These are phyloP conservation scores for Cyprinus carpio DNA, from an alignment of 2,113 vertebrate genomes.

Conservation along the genomic window DNA sequence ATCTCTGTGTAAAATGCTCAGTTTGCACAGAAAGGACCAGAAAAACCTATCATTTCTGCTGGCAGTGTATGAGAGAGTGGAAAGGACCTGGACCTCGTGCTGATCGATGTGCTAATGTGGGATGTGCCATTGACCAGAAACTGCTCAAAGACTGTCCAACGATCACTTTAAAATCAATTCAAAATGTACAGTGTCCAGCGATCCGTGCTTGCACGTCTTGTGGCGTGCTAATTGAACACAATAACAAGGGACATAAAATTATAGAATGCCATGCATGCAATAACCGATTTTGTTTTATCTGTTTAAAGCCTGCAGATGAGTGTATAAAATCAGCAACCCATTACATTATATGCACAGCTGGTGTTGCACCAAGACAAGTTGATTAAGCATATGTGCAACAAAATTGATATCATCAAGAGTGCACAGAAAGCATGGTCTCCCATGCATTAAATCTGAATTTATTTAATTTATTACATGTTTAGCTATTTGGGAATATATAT, in stretches of 20 bases:
- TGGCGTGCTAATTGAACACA: neutral
- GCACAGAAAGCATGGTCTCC: no score
- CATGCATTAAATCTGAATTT: no score
- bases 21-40: neutral
- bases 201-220: neutral
- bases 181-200: neutral
- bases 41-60: neutral
- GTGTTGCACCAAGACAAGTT: neutral
- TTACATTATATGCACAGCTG: neutral
- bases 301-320: neutral
- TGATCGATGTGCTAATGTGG: neutral
- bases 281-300: neutral
- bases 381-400: neutral
- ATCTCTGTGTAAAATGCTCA: neutral
- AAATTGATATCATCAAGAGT: no score
- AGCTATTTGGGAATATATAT: no score
- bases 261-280: neutral
- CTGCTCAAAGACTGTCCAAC: neutral
- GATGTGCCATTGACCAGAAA: neutral
- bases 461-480: no score
- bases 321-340: neutral
- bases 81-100: neutral
- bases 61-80: neutral
- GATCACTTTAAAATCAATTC: neutral
- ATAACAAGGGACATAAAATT: neutral